Evolutionary conservation across 1,140 invertebrate species (phyloP).

Genomic region (Stegodyphus mimosarum): DNA sequence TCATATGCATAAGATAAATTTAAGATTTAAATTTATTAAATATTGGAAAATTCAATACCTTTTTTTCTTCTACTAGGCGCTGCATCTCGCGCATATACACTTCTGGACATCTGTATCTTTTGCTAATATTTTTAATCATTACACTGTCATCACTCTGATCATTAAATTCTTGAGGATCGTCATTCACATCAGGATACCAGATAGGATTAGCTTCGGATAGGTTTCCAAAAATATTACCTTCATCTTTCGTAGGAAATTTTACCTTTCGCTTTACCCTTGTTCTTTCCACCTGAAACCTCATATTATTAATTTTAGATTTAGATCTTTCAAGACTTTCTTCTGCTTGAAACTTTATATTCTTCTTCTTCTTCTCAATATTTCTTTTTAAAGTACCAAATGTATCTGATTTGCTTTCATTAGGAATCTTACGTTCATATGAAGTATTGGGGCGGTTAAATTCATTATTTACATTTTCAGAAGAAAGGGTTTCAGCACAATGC

Average conservation of each 20-base stretch:
- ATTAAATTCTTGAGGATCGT: conserved; percentile 20
- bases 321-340: no score
- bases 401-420: no score
- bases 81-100: conserved; percentile 39
- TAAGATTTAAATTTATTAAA: not conserved
- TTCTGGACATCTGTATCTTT: conserved; percentile 14
- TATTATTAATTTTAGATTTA: no score
- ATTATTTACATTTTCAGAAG: no score
- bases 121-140: conserved; percentile 34
- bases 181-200: conserved; percentile 41
- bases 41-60: conserved; percentile 6
- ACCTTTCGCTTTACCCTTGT: not conserved
- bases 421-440: no score
- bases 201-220: conserved; percentile 35
- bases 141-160: conserved; percentile 41
- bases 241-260: not conserved
- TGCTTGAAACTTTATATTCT: no score
- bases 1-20: not conserved
- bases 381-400: no score
- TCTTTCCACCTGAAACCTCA: no score
- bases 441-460: no score
- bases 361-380: no score
- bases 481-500: no score
- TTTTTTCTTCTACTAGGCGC: conserved; percentile 33
- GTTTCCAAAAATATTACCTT: conserved; percentile 39